Conservation (phyloP, 2,888 invertebrate species). For the Danaus chrysippus region DNA sequence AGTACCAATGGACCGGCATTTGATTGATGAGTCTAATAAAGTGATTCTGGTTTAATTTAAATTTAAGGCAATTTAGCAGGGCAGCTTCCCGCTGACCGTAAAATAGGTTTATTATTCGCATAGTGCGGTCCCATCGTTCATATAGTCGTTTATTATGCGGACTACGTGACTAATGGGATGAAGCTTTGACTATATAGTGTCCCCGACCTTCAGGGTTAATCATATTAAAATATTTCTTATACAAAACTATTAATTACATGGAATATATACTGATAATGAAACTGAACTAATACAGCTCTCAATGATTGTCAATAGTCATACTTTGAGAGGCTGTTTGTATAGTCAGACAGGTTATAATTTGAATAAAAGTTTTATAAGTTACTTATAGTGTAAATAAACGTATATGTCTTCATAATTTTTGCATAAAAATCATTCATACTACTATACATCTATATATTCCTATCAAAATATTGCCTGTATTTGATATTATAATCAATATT, state of each 20-base stretch:
- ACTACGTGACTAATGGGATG: slow-evolving; percentile 32
- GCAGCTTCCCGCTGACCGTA: slow-evolving; percentile 67
- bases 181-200: slow-evolving; percentile 20
- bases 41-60: slow-evolving; percentile 78
- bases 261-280: too few species aligned
- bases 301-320: too few species aligned
- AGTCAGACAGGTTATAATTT: too few species aligned
- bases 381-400: too few species aligned
- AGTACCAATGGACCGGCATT: slow-evolving; percentile 62
- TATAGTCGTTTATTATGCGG: slow-evolving; percentile 44
- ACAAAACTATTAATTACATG: not conserved
- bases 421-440: too few species aligned
- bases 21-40: slow-evolving; percentile 79
- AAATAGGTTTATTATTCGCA: slow-evolving; percentile 65
- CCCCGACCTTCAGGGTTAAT: not conserved
- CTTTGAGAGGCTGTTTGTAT: too few species aligned
- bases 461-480: too few species aligned
- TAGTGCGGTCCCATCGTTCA: slow-evolving; percentile 54
- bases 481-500: too few species aligned
- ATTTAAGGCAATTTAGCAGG: slow-evolving; percentile 75
- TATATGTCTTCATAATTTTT: too few species aligned
- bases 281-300: too few species aligned
- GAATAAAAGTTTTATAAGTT: too few species aligned
- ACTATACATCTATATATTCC: too few species aligned
- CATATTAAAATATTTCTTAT: slow-evolving; percentile 4